Evolutionary conservation across 2,113 vertebrate genomes (phyloP).

Genomic region (Apodemus speciosus): DNA sequence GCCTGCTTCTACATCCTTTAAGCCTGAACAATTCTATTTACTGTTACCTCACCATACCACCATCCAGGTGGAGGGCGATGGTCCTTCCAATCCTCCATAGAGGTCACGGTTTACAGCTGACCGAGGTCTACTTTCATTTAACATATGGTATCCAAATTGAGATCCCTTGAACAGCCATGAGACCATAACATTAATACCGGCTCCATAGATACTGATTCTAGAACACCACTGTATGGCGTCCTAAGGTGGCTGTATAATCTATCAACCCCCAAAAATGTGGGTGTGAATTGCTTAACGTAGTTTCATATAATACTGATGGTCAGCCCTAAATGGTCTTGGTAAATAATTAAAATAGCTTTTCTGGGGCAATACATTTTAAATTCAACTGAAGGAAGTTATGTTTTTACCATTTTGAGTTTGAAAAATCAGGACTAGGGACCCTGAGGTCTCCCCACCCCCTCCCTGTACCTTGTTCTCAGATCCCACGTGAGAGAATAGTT

Average conservation of each 20-base stretch:
- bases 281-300: background rate
- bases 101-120: background rate
- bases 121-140: background rate
- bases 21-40: background rate
- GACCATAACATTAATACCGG: background rate
- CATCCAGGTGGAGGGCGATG: background rate
- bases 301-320: background rate
- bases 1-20: background rate
- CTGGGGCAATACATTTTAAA: conserved; percentile 43
- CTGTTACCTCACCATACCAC: background rate
- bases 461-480: background rate
- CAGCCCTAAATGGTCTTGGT: background rate
- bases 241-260: background rate
- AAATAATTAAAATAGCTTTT: conserved; percentile 10
- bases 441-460: too few species aligned
- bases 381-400: conserved; percentile 6
- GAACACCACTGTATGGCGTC: background rate
- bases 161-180: background rate
- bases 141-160: background rate
- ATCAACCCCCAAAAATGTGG: background rate
- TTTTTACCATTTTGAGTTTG: conserved; percentile 24
- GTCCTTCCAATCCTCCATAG: background rate
- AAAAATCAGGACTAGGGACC: background rate
- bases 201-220: background rate
- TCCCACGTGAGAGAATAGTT: background rate